These are phyloP conservation scores for Macrosiphum euphorbiae DNA, from an alignment of 2,888 invertebrate species.

Conservation along the genomic window DNA sequence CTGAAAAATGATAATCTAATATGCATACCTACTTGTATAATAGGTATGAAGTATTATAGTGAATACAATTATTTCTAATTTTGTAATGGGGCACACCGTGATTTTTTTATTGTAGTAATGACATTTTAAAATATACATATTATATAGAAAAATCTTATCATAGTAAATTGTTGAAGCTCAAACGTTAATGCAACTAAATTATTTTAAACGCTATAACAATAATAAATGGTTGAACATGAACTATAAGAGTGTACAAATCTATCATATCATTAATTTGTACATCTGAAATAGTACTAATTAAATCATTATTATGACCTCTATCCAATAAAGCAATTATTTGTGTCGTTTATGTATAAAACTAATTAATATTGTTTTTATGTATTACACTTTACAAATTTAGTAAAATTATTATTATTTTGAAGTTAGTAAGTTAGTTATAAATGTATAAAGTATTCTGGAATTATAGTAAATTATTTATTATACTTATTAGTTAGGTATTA, in stretches of 20 bases:
- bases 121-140: neutral
- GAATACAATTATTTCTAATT: neutral
- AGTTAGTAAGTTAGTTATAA: neutral
- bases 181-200: neutral
- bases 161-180: neutral
- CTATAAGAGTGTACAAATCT: neutral
- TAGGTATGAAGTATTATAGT: neutral
- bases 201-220: neutral
- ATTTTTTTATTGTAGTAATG: neutral
- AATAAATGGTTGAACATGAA: neutral
- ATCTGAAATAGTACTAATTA: neutral
- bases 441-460: neutral
- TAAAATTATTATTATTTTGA: neutral
- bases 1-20: neutral
- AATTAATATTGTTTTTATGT: neutral
- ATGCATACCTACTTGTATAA: neutral
- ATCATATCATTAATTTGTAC: neutral
- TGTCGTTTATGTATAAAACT: neutral
- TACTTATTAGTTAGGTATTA: neutral
- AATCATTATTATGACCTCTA: neutral
- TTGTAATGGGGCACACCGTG: neutral
- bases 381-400: neutral
- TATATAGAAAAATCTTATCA: constrained; percentile 1
- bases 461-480: neutral
- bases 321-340: neutral